Percentiles rank a stretch among this genome's conserved stretches.
Evolutionary conservation across 2,113 vertebrate species (phyloP).

Genomic region (Hirundichthys speculiger): DNA sequence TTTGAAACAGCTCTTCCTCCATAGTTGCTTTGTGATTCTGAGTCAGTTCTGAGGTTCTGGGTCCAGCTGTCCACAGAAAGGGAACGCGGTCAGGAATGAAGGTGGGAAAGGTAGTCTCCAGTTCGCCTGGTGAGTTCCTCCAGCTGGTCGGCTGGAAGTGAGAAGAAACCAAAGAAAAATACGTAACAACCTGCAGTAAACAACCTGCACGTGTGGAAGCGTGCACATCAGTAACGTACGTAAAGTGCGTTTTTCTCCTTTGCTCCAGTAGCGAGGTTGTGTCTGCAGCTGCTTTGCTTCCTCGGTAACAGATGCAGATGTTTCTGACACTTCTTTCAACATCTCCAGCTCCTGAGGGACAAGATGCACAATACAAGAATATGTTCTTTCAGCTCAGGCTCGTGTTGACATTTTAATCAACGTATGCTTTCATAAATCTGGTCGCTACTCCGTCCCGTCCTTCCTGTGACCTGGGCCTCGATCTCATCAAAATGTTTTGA

Average conservation of each 20-base stretch:
- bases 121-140: slow-evolving; percentile 60
- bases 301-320: slow-evolving; percentile 54
- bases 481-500: no score
- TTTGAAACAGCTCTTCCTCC: no score
- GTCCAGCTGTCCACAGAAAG: no score
- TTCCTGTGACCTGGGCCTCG: no score
- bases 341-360: slow-evolving; percentile 77
- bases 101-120: slow-evolving; percentile 48
- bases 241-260: slow-evolving; percentile 64
- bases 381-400: neutral
- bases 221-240: slow-evolving; percentile 59
- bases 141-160: slow-evolving; percentile 66
- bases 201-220: no score
- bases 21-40: no score
- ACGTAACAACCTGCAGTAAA: neutral
- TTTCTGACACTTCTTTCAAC: slow-evolving; percentile 73
- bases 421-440: no score
- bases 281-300: slow-evolving; percentile 66
- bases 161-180: neutral
- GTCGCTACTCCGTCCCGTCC: no score
- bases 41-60: no score
- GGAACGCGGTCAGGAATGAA: slow-evolving; percentile 22
- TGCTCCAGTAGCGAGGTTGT: slow-evolving; percentile 62
- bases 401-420: neutral
- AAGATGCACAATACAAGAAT: neutral